Conservation (phyloP, 2,797 vertebrate species). For the Potorous gilbertii region DNA sequence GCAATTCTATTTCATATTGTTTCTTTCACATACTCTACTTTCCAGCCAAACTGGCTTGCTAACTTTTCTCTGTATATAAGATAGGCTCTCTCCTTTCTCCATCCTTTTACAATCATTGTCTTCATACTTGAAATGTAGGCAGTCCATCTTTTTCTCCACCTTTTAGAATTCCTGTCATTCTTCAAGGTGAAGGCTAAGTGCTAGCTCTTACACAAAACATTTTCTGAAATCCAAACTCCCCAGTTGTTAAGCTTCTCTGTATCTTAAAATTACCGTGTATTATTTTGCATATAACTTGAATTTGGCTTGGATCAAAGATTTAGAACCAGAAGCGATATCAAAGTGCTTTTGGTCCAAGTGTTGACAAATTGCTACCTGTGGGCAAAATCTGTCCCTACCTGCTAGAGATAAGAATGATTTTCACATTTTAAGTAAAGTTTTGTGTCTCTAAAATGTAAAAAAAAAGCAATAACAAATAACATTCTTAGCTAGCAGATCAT, state of each 20-base stretch:
- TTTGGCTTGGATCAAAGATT: neutral
- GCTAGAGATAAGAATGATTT: neutral
- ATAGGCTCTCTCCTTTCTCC: neutral
- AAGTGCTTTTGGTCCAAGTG: neutral
- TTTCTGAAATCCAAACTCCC: neutral
- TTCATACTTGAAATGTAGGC: neutral
- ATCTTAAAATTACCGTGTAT: neutral
- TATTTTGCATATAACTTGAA: neutral
- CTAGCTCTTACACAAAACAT: neutral
- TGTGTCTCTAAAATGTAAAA: neutral
- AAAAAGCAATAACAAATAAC: neutral
- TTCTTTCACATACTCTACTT: neutral
- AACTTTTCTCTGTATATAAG: neutral
- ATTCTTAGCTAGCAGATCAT: too few relatives aligned
- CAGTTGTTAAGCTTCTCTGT: neutral
- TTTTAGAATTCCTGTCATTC: neutral
- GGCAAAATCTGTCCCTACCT: neutral
- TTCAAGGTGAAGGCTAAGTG: neutral
- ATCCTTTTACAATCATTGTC: neutral
- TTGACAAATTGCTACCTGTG: neutral
- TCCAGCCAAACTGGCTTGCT: neutral
- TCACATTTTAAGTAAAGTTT: neutral
- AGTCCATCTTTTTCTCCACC: neutral
- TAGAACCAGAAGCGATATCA: neutral
- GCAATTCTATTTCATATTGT: neutral